Evolutionary conservation across 2,888 invertebrate species (phyloP).

Genomic region (Byasa hedistus): DNA sequence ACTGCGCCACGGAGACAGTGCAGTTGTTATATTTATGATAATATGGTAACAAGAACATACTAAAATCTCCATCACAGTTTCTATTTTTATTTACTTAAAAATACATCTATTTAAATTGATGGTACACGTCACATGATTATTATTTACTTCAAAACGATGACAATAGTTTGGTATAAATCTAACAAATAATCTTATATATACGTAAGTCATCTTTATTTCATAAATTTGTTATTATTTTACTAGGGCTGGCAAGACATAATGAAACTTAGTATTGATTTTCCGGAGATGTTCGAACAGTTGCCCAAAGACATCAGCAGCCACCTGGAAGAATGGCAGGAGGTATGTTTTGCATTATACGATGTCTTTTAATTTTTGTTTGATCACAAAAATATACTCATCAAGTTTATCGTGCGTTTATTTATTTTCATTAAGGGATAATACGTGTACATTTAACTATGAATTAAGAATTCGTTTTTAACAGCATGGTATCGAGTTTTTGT

Average conservation of each 20-base stretch:
- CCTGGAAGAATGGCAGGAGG: conserved; percentile 83
- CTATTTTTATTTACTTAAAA: too few species aligned
- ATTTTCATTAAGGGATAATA: not conserved
- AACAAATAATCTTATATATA: not conserved
- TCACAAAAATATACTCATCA: too few species aligned
- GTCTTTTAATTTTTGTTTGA: too few species aligned
- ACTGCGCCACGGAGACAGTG: too few species aligned
- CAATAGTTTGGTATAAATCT: not conserved
- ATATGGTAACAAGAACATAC: too few species aligned
- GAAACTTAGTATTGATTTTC: conserved; percentile 85
- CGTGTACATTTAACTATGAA: not conserved
- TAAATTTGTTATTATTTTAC: not conserved
- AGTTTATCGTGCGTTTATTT: not conserved
- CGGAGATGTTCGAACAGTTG: conserved; percentile 82
- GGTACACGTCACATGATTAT: not conserved
- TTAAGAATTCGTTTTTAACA: not conserved
- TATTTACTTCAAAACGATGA: not conserved
- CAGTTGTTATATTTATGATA: too few species aligned
- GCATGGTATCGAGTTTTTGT: not conserved
- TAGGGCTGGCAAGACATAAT: conserved; percentile 92
- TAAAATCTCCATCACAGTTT: too few species aligned
- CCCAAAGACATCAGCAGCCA: conserved; percentile 81
- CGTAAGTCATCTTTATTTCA: not conserved
- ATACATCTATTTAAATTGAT: too few species aligned
- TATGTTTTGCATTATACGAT: conserved; percentile 44